phyloP scores from a whole-genome alignment of 2,113 vertebrate genomes.

The Marmota monax region DNA sequence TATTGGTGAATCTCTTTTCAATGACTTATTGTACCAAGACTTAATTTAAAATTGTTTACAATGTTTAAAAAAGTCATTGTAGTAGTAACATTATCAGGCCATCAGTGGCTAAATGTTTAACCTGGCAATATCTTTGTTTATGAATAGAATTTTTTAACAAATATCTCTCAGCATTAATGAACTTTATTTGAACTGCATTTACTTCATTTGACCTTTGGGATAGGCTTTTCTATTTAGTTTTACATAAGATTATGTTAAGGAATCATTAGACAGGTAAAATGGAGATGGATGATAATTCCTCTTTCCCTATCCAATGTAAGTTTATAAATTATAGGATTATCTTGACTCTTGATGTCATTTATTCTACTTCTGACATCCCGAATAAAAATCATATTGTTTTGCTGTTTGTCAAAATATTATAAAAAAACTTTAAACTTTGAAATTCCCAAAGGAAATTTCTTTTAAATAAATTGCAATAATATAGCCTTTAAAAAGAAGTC shows the following conservation, averaged over 20 bases:
- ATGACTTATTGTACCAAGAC: neutral
- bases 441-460: constrained; percentile 29
- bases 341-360: neutral
- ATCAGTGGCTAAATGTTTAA: neutral
- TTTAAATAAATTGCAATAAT: constrained; percentile 52
- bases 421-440: constrained; percentile 39
- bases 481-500: constrained; percentile 49
- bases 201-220: constrained; percentile 49
- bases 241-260: constrained; percentile 35
- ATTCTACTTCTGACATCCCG: constrained; percentile 3
- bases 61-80: constrained; percentile 44
- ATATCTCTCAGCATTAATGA: constrained; percentile 60
- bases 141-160: constrained; percentile 53
- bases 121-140: constrained; percentile 37
- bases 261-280: constrained; percentile 49
- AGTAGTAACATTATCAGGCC: neutral
- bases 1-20: constrained; percentile 30
- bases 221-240: constrained; percentile 56
- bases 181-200: constrained; percentile 62
- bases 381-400: constrained; percentile 52
- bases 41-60: constrained; percentile 39
- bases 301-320: constrained; percentile 45
- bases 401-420: constrained; percentile 8
- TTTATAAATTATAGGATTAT: constrained; percentile 27
- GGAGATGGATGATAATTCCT: neutral